Percentiles rank a stretch among this genome's conserved stretches.
Conservation (phyloP, 1,140 invertebrate species). For the Venustaconcha ellipsiformis region DNA sequence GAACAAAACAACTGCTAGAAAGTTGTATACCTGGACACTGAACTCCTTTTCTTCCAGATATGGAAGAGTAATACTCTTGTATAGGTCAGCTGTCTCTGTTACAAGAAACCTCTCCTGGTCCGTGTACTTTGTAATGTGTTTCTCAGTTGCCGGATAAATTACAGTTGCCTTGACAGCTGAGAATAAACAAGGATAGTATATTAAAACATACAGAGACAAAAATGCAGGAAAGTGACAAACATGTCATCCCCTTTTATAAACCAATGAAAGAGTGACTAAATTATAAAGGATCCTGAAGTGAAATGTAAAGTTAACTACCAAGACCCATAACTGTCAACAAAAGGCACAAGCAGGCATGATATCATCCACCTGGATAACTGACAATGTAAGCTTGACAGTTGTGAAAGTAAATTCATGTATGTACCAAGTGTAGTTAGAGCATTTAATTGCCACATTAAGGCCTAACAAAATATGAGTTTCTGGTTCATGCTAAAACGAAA, state of each 20-base stretch:
- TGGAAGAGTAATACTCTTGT: constrained; percentile 83
- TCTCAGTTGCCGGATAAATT: constrained; percentile 92
- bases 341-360: background rate
- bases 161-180: constrained; percentile 85
- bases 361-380: background rate
- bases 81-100: constrained; percentile 87
- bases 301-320: background rate
- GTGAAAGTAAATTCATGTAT: too few relatives aligned
- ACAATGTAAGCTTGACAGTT: background rate
- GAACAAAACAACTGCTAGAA: too few relatives aligned
- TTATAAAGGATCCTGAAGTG: background rate
- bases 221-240: constrained; percentile 76
- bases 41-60: constrained; percentile 73
- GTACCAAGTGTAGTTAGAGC: too few relatives aligned
- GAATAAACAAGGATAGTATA: constrained; percentile 49
- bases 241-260: background rate
- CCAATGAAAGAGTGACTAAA: background rate
- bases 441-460: too few relatives aligned
- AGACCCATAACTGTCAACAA: background rate
- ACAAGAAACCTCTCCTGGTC: constrained; percentile 81
- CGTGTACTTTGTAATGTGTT: constrained; percentile 90
- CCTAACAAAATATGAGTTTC: too few relatives aligned
- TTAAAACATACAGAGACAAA: constrained; percentile 2
- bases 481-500: too few relatives aligned
- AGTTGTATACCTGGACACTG: constrained; percentile 75